These are phyloP conservation scores for Genyomyrus donnyi DNA, from an alignment of 2,113 vertebrate genomes.

Conservation along the genomic window DNA sequence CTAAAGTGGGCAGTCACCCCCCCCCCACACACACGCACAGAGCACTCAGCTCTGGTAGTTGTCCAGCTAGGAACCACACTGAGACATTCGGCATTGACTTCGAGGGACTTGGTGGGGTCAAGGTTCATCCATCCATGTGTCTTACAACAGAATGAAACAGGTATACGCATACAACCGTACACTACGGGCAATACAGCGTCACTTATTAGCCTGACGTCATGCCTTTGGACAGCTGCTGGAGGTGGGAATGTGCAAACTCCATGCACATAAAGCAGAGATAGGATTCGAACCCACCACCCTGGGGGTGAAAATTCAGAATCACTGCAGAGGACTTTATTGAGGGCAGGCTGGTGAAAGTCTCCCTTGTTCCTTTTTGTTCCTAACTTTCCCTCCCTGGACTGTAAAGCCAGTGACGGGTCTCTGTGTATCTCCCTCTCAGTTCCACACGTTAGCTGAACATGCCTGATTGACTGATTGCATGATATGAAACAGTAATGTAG, in stretches of 20 bases:
- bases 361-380: constrained; percentile 38
- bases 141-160: neutral
- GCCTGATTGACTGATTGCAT: neutral
- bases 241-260: constrained; percentile 41
- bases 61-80: neutral
- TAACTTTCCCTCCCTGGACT: constrained; percentile 46
- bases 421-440: neutral
- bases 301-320: constrained; percentile 62
- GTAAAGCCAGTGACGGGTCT: constrained; percentile 52
- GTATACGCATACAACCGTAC: neutral
- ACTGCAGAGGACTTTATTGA: constrained; percentile 47
- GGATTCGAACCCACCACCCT: constrained; percentile 50
- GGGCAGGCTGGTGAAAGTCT: constrained; percentile 50
- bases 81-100: neutral
- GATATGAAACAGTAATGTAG: neutral
- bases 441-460: neutral
- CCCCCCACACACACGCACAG: neutral
- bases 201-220: neutral
- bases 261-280: constrained; percentile 32
- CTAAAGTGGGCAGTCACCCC: neutral
- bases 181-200: neutral
- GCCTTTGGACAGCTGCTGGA: neutral
- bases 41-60: neutral
- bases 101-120: neutral
- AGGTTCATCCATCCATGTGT: neutral